phyloP scores from a whole-genome alignment of 2,888 invertebrate genomes.

The Gisinianus flammeolus region DNA sequence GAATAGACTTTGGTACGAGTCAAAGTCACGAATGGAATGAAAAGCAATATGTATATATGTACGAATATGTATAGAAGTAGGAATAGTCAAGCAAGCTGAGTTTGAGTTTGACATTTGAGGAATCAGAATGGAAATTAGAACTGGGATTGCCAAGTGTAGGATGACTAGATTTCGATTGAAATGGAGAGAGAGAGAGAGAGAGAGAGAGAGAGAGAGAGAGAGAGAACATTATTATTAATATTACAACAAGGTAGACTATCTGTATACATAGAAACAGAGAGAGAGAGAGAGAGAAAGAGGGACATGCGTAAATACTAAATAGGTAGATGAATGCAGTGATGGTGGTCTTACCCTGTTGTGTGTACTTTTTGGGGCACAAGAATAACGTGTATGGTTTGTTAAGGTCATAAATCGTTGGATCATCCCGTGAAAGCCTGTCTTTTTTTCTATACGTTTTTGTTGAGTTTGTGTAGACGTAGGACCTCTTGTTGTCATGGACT shows the following conservation, averaged over 20 bases:
- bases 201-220: too few relatives aligned
- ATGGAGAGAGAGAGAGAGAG: too few relatives aligned
- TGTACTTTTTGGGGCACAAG: conserved; percentile 36
- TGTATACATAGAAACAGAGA: too few relatives aligned
- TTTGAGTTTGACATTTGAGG: too few relatives aligned
- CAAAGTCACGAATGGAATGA: too few relatives aligned
- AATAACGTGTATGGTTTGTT: conserved; percentile 36
- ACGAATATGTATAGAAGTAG: not conserved
- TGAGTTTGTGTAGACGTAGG: not conserved
- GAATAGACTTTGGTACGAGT: not conserved
- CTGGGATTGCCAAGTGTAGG: conserved; percentile 21
- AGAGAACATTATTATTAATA: too few relatives aligned
- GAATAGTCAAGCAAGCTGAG: too few relatives aligned
- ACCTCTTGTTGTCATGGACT: too few relatives aligned
- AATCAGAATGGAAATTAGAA: not conserved
- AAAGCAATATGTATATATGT: not conserved
- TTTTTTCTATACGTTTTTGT: not conserved
- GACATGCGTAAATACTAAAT: conserved; percentile 38
- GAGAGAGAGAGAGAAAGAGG: not conserved
- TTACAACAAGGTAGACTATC: too few relatives aligned
- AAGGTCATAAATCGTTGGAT: conserved; percentile 43
- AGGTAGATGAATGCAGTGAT: conserved; percentile 44
- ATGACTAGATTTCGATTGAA: conserved; percentile 27
- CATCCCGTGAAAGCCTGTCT: conserved; percentile 49
- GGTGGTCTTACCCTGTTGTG: conserved; percentile 44